These are phyloP conservation scores for Drosophila equinoxialis DNA, from an alignment of 1,140 invertebrate genomes.

Conservation along the genomic window DNA sequence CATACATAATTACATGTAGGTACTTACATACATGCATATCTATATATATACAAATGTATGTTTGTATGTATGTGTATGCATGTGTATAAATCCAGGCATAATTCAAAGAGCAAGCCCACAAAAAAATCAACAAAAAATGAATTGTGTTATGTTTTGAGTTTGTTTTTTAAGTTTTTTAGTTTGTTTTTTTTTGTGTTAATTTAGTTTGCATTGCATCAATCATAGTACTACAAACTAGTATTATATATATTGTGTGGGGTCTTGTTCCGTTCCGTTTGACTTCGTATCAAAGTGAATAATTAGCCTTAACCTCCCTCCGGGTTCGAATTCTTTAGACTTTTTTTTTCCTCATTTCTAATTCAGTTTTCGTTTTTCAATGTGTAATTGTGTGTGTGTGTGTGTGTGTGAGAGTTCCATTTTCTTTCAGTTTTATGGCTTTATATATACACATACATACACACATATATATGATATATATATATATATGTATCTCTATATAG, in stretches of 20 bases:
- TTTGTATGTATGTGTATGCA: background rate
- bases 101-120: background rate
- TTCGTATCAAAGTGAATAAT: background rate
- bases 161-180: too few relatives aligned
- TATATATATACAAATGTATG: background rate
- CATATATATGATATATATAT: background rate
- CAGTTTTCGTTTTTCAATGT: background rate
- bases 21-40: constrained; percentile 25
- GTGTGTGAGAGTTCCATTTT: background rate
- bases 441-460: constrained; percentile 42
- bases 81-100: background rate
- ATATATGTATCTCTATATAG: background rate
- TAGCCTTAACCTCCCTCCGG: background rate
- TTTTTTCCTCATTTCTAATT: background rate
- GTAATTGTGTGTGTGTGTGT: too few relatives aligned
- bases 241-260: background rate
- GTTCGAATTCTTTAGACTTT: background rate
- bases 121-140: too few relatives aligned
- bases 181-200: background rate
- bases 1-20: constrained; percentile 2
- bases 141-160: too few relatives aligned
- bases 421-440: background rate
- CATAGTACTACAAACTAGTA: too few relatives aligned
- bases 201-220: too few relatives aligned
- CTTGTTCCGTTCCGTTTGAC: background rate